Conservation (phyloP, 2,797 vertebrate species). For the Ptychadena robeensis region DNA sequence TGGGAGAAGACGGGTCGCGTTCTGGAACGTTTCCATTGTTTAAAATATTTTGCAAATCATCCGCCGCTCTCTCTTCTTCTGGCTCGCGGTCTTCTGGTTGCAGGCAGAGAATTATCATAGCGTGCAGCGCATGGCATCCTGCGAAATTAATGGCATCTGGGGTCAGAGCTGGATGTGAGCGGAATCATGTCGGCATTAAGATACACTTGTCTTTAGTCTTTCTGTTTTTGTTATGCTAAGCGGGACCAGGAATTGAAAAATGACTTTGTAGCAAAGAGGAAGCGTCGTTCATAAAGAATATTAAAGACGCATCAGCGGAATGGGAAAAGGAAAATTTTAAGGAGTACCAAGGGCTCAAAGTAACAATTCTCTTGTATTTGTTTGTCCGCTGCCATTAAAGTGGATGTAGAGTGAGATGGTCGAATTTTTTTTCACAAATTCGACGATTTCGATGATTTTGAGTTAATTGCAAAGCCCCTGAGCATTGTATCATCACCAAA, state of each 20-base stretch:
- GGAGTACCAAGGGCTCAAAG: background rate
- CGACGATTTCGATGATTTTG: too few species aligned
- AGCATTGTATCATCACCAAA: too few species aligned
- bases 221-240: slow-evolving; percentile 19
- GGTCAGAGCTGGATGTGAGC: background rate
- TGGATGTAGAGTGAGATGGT: too few species aligned
- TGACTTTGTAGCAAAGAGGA: background rate
- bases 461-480: too few species aligned
- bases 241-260: background rate
- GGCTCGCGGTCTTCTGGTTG: background rate
- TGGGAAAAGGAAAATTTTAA: background rate
- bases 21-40: slow-evolving; percentile 28
- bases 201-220: background rate
- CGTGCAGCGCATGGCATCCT: background rate
- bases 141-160: slow-evolving; percentile 1
- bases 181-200: background rate
- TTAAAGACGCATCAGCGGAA: background rate
- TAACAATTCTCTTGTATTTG: background rate
- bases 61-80: slow-evolving; percentile 1
- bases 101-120: background rate
- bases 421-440: too few species aligned
- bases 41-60: slow-evolving; percentile 37
- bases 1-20: background rate
- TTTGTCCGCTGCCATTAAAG: too few species aligned
- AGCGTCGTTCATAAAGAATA: background rate